Conservation (phyloP, 2,888 invertebrate genomes). For the Globia sparganii region DNA sequence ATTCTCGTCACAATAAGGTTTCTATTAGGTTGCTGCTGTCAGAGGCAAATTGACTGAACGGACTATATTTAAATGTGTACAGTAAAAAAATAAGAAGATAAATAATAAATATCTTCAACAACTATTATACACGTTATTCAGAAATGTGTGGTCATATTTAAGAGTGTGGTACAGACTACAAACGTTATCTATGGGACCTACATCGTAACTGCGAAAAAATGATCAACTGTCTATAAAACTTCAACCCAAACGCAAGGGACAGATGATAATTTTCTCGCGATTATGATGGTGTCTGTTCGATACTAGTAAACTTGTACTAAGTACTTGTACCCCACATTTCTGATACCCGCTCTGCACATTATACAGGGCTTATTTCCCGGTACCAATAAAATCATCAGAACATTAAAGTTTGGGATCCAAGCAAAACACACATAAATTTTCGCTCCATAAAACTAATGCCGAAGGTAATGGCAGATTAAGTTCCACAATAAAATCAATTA, state of each 20-base stretch:
- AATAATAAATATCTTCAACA: too few species aligned
- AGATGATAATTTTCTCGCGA: not conserved
- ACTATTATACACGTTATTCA: too few species aligned
- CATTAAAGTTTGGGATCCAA: constrained; percentile 34
- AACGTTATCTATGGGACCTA: too few species aligned
- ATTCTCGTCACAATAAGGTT: too few species aligned
- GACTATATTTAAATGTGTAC: too few species aligned
- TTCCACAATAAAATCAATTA: constrained; percentile 51
- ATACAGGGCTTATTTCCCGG: not conserved
- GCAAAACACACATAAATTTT: constrained; percentile 48
- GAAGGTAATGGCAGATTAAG: constrained; percentile 41
- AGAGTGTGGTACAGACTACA: too few species aligned
- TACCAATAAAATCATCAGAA: constrained; percentile 44
- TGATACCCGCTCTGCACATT: not conserved
- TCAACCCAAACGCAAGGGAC: too few species aligned
- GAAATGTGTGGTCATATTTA: too few species aligned
- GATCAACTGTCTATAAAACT: not conserved
- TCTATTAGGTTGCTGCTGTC: too few species aligned
- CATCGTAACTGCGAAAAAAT: too few species aligned
- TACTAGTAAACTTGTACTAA: not conserved
- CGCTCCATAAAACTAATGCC: constrained; percentile 56
- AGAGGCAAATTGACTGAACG: too few species aligned
- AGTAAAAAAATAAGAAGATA: too few species aligned
- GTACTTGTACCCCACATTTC: not conserved
- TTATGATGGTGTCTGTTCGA: not conserved